These are phyloP conservation scores for Volucella inflata DNA, from an alignment of 2,888 invertebrate genomes.

Conservation along the genomic window DNA sequence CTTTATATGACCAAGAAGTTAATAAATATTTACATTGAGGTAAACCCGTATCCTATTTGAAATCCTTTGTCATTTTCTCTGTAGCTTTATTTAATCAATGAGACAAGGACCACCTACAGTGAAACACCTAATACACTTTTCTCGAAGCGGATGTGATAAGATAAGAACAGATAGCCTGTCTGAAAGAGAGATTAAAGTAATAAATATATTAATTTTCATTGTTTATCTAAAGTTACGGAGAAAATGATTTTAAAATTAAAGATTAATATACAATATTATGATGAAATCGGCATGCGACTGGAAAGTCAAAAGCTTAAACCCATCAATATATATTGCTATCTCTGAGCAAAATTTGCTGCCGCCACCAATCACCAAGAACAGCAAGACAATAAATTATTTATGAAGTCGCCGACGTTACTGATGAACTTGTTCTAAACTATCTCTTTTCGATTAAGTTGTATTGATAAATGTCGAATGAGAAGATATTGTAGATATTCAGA, in stretches of 20 bases:
- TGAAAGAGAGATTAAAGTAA: conserved; percentile 1
- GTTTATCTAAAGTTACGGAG: conserved; percentile 1
- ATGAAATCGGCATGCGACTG: conserved; percentile 9
- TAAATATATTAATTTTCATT: conserved; percentile 32
- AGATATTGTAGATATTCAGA: conserved; percentile 34
- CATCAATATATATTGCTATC: conserved; percentile 1
- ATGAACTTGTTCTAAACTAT: conserved; percentile 27
- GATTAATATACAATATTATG: neutral
- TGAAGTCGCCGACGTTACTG: conserved; percentile 31
- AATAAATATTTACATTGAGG: too few relatives aligned
- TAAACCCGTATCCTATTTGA: too few relatives aligned
- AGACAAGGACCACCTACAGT: conserved; percentile 22
- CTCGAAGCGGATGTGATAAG: conserved; percentile 36
- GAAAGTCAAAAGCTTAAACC: neutral
- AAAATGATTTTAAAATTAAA: conserved; percentile 1
- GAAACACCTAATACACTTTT: conserved; percentile 29
- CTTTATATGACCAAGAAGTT: too few relatives aligned
- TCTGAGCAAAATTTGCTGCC: neutral
- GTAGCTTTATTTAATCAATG: conserved; percentile 10
- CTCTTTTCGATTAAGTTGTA: conserved; percentile 9
- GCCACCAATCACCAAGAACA: neutral
- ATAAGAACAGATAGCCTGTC: conserved; percentile 7
- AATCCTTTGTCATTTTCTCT: neutral
- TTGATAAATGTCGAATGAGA: conserved; percentile 35
- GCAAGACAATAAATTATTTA: conserved; percentile 51